These are phyloP conservation scores for Mola mola DNA, from an alignment of 2,113 vertebrate species.

Conservation along the genomic window DNA sequence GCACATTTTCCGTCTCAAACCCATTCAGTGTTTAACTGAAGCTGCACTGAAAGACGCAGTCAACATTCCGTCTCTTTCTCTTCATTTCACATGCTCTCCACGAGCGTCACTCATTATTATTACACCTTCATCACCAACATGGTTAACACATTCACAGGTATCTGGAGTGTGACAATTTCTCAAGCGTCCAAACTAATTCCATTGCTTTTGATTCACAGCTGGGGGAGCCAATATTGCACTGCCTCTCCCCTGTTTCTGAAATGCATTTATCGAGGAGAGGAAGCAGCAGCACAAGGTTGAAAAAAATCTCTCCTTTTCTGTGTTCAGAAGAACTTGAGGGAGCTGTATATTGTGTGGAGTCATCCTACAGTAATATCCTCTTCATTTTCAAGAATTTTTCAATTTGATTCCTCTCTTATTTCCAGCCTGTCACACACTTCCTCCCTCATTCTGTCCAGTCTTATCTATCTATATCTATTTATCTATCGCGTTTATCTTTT, in stretches of 20 bases:
- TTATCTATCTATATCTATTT: slow-evolving; percentile 7
- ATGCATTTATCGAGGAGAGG: slow-evolving; percentile 32
- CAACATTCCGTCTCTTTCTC: background rate
- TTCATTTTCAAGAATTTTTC: slow-evolving; percentile 28
- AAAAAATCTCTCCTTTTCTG: slow-evolving; percentile 30
- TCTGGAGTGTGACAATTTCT: slow-evolving; percentile 32
- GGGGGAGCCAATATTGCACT: slow-evolving; percentile 39
- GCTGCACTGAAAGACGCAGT: slow-evolving; percentile 3
- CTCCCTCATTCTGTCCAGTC: slow-evolving; percentile 6
- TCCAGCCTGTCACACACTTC: slow-evolving; percentile 7
- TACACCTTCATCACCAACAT: slow-evolving; percentile 15
- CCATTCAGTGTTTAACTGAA: slow-evolving; percentile 27
- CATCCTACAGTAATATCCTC: slow-evolving; percentile 18
- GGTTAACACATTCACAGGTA: slow-evolving; percentile 30
- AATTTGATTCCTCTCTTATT: slow-evolving; percentile 26
- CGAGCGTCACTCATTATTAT: slow-evolving; percentile 33
- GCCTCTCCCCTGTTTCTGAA: slow-evolving; percentile 38
- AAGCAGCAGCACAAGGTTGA: slow-evolving; percentile 42
- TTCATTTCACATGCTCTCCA: slow-evolving; percentile 31
- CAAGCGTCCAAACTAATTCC: slow-evolving; percentile 47
- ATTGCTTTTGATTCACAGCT: slow-evolving; percentile 57
- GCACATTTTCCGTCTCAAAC: slow-evolving; percentile 16
- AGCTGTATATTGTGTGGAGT: slow-evolving; percentile 6
- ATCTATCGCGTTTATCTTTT: slow-evolving; percentile 19
- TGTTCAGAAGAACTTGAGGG: slow-evolving; percentile 18